Evolutionary conservation across 1,140 invertebrate genomes (phyloP).

Genomic region (Brachionus sp.): DNA sequence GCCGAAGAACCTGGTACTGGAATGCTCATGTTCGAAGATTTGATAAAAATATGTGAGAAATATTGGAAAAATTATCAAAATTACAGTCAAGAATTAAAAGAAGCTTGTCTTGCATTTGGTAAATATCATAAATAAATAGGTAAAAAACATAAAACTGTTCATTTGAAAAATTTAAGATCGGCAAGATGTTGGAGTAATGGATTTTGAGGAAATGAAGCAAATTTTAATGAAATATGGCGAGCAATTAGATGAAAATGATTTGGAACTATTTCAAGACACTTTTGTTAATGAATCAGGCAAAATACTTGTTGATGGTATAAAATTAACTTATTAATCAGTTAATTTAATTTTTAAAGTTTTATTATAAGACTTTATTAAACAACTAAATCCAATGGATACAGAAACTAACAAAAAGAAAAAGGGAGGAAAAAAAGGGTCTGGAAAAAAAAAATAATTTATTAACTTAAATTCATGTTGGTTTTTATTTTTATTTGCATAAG

Average conservation of each 20-base stretch:
- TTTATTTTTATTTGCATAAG: not conserved
- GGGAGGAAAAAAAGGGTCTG: not conserved
- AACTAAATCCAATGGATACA: not conserved
- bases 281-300: not conserved
- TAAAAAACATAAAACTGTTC: not conserved
- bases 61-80: slow-evolving; percentile 42
- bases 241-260: slow-evolving; percentile 31
- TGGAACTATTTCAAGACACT: slow-evolving; percentile 9
- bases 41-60: slow-evolving; percentile 20
- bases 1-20: slow-evolving; percentile 41
- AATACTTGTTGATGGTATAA: slow-evolving; percentile 39
- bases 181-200: slow-evolving; percentile 24
- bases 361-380: slow-evolving; percentile 30
- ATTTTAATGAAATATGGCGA: slow-evolving; percentile 42
- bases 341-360: not conserved
- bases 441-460: not conserved
- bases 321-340: not conserved
- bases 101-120: slow-evolving; percentile 34
- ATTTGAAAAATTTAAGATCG: not conserved
- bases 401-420: slow-evolving; percentile 13
- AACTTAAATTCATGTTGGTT: not conserved
- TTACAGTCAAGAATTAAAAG: slow-evolving; percentile 12
- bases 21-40: slow-evolving; percentile 43
- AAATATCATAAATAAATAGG: not conserved
- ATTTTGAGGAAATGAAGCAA: slow-evolving; percentile 20